Conservation (phyloP, 2,797 vertebrate species). For the Protosalanx chinensis region DNA sequence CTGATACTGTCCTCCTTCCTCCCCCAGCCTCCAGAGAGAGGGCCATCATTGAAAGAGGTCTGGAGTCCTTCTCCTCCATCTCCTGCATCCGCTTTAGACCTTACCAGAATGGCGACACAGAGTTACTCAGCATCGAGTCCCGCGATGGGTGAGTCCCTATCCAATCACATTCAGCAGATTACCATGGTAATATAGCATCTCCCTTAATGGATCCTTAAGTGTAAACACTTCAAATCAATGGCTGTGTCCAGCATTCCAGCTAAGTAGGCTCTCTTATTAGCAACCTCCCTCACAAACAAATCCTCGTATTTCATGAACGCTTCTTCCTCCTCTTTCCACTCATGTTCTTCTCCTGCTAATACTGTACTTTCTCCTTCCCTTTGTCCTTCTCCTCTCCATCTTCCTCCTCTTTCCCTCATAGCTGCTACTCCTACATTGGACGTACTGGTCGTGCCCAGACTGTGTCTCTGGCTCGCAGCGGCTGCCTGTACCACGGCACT, state of each 20-base stretch:
- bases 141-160: conserved; percentile 48
- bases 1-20: neutral
- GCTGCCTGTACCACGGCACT: neutral
- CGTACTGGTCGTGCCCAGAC: conserved; percentile 20
- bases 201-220: no score
- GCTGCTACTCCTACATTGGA: neutral
- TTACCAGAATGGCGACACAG: conserved; percentile 44
- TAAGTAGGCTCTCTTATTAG: no score
- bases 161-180: no score
- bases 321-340: no score
- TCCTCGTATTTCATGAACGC: no score
- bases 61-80: conserved; percentile 66
- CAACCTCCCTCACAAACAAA: no score
- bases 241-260: no score
- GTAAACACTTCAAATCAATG: no score
- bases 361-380: no score
- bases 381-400: neutral
- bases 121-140: conserved; percentile 72
- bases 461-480: neutral
- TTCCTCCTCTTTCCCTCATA: neutral
- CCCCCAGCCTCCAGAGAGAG: conserved; percentile 55
- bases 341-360: neutral
- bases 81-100: conserved; percentile 70
- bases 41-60: conserved; percentile 61
- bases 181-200: no score